Evolutionary conservation across 2,113 vertebrate genomes (phyloP), one percentile per base, ranked within the genome.

Genomic region (Dicrurus megarhynchus): DNA sequence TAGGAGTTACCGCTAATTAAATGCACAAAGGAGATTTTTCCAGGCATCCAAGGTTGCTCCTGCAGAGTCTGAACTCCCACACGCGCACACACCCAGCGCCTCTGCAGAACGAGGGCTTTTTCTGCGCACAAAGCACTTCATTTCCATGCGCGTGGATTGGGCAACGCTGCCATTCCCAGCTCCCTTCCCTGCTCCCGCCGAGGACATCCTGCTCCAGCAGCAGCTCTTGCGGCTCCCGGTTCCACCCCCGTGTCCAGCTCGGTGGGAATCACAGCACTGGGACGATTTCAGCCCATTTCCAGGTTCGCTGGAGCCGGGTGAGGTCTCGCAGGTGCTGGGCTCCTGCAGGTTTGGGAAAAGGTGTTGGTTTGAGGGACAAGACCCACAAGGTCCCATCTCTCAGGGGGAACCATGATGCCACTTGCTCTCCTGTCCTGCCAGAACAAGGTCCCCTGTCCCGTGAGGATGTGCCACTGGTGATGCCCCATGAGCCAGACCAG

Each of bases 1-100:
- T 92, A 30, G 8, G 0, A 1, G 64, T 95, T 68, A 49, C 94
- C 94, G 2, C 91, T 93, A 96, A 96, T 95, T 89, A 94, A 91
- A 95, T 89, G 94, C 94, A 93, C 93, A 96, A 94, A 95, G 93
- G 24, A 84, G 87, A 46, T 64, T 93, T 87, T 95, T 86, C 57
- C 91, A 91, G 86, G 94, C 95, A 94, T 71, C 91, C 95, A 9
- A 95, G 89, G 83, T 60, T 93, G 95, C 91, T 79, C 4, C 81
- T 77, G 90, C 90, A 21, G 90, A 93, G 67, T 85, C 95, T 85
- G 90, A 91, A 89, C 91, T 70, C 96, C 96, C 91, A 81, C 95
- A 81, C 49, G 5, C 11, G n/a, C 92, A 89, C 95, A 95, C 96
- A 68, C 95, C 91, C 91, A 87, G 82, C 46, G 33, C 84, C 80